Evolutionary conservation across 2,888 invertebrate genomes (phyloP), one percentile per base, ranked within the genome.

Genomic region (Sinhomidia bicolor): DNA sequence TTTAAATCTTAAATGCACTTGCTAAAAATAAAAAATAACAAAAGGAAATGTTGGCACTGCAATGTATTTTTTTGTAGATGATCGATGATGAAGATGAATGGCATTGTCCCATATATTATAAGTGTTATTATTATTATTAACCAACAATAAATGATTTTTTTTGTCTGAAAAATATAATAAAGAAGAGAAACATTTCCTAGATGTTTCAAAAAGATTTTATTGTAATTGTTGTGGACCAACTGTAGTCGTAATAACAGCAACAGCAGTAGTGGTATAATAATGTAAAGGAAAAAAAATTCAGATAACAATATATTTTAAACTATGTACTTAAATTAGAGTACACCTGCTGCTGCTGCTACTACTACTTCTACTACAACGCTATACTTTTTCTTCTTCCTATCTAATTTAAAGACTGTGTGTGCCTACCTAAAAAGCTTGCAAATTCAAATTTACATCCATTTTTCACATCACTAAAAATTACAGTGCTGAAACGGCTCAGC

Each of bases 71-170:
- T n/a, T n/a, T n/a, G n/a, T 23, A 57, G 41, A 84, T 84, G 83
- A 84, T 71, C 57, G 65, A 84, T 74, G 74, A 74, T 57, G 57
- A 84, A 84, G 74, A 84, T 84, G 74, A 74, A 84, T 74, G 54
- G 74, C 44, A 74, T 17, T 84, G 83, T 84, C 83, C 41, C 82
- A 71, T 78, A 36, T 51, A 57, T 36, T 57, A 23, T 44, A 71
- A 71, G 23, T 71, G 41, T 44, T 71, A 44, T 71, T 71, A 20
- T 44, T 71, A 44, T 71, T 71, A 23, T 71, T 23, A 71, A 20
- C 41, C 23, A 44, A 23, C 44, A 71, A n/a, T n/a, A n/a, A 71
- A 71, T 44, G 9, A 71, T 44, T 71, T 71, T 20, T 17, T 71
- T 36, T 20, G 41, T 44, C 29, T 65, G 32, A 29, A 32, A 44